Evolutionary conservation across 2,888 invertebrate species (phyloP), one percentile per base, ranked within the genome.

Genomic region (Myopa testacea): DNA sequence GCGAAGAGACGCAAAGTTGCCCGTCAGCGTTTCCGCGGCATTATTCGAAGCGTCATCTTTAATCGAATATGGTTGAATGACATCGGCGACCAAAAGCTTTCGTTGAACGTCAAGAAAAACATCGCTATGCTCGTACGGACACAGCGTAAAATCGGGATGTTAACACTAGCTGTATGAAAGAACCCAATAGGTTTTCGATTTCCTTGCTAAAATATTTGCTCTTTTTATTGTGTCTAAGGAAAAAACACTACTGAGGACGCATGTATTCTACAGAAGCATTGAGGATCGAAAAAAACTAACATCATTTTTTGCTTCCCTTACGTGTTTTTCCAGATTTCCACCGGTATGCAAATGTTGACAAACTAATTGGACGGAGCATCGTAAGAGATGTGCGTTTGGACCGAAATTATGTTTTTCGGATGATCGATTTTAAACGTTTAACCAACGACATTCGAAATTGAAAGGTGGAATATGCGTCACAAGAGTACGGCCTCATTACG

Each of bases 321-420:
- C 91, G 86, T 93, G 93, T 84, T 93, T 93, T 81, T 89, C 91
- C 78, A 89, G 89, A 77, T 92, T 93, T 86, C 92, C 92, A 1
- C 91, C 91, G 81, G 93, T 87, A 82, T n/a, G 4, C 7, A 71
- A 58, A 81, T 8, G 26, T 26, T 26, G 26, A 26, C 26, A 26
- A 26, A 26, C 26, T 26, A 2, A 26, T 26, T 26, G 26, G 2
- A 26, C 26, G 26, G 26, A 26, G 26, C 26, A 26, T 26, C 26
- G 26, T 26, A 26, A 26, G 26, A 26, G 26, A 26, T 26, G 26
- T 26, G 2, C 26, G 26, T 26, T 26, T 26, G 26, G 26, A 26
- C 26, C 26, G 26, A 2, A 26, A 26, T 26, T 26, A 26, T 26
- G 10, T 19, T 19, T 37, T 62, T 76, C 14, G 14, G 6, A 55